phyloP scores from a whole-genome alignment of 1,140 invertebrate genomes.

The Maniola jurtina region DNA sequence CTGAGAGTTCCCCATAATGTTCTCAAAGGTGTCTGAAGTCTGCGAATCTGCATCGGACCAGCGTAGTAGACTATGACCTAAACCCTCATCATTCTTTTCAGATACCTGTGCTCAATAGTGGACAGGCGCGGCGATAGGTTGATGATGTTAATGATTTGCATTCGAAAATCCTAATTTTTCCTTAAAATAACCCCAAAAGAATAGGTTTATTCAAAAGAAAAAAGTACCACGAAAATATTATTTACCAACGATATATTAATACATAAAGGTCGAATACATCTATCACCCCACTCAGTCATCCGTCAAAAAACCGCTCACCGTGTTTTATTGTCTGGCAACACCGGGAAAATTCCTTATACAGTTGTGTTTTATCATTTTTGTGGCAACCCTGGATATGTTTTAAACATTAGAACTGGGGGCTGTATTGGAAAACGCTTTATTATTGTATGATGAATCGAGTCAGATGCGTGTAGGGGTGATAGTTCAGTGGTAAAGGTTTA shows the following conservation, averaged over 20 bases:
- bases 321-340: constrained; percentile 58
- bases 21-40: no score
- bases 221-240: constrained; percentile 19
- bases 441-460: constrained; percentile 52
- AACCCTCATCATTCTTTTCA: no score
- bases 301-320: constrained; percentile 59
- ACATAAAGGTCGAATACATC: constrained; percentile 33
- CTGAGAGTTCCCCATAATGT: no score
- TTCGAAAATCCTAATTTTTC: no score
- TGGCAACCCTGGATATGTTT: constrained; percentile 51
- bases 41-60: no score
- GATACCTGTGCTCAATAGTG: no score
- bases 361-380: constrained; percentile 36
- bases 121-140: no score
- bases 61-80: no score
- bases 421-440: constrained; percentile 42
- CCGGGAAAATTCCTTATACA: constrained; percentile 30
- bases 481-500: constrained; percentile 1
- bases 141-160: no score
- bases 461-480: constrained; percentile 4
- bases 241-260: constrained; percentile 28
- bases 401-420: constrained; percentile 51
- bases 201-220: neutral
- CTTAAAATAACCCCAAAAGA: neutral
- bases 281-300: constrained; percentile 55